phyloP scores from a whole-genome alignment of 2,797 vertebrate genomes.

The Acipenser ruthenus region DNA sequence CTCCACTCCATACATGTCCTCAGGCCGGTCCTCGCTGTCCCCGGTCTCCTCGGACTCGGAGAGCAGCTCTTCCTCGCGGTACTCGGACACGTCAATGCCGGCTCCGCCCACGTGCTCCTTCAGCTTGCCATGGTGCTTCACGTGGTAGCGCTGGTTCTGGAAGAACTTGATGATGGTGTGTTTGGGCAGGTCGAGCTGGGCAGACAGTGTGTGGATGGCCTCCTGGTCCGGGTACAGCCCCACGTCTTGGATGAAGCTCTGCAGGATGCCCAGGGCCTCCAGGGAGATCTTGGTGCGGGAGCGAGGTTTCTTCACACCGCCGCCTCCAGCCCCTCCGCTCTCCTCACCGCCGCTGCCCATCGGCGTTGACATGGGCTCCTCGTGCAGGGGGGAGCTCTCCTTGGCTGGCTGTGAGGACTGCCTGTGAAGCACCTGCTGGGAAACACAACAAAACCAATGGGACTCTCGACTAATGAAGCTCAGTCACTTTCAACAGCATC shows the following conservation, averaged over 20 bases:
- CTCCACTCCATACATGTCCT: slow-evolving; percentile 85
- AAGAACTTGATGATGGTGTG: slow-evolving; percentile 99
- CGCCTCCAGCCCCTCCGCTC: slow-evolving; percentile 36
- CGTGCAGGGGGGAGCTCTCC: slow-evolving; percentile 84
- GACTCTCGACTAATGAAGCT: too few species aligned
- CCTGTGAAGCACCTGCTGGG: slow-evolving; percentile 78
- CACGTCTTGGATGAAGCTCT: slow-evolving; percentile 96
- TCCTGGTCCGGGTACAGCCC: slow-evolving; percentile 95
- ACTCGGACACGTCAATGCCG: slow-evolving; percentile 89
- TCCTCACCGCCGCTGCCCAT: slow-evolving; percentile 45
- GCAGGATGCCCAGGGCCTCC: slow-evolving; percentile 88
- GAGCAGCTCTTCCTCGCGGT: slow-evolving; percentile 92
- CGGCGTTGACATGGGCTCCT: slow-evolving; percentile 66
- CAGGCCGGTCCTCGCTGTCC: slow-evolving; percentile 88
- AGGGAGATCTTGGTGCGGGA: slow-evolving; percentile 95
- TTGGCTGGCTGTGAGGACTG: slow-evolving; percentile 78
- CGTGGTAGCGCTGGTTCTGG: slow-evolving; percentile 96
- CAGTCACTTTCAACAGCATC: too few species aligned
- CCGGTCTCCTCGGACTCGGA: slow-evolving; percentile 90
- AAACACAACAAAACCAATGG: slow-evolving; percentile 44
- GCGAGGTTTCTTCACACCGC: slow-evolving; percentile 84
- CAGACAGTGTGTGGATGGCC: slow-evolving; percentile 93
- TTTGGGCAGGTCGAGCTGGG: slow-evolving; percentile 94
- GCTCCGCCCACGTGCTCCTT: slow-evolving; percentile 83
- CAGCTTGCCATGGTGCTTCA: slow-evolving; percentile 92